Base-by-base conservation (phyloP, 1,140 invertebrate genomes). In the Papilio dardanus region DNA sequence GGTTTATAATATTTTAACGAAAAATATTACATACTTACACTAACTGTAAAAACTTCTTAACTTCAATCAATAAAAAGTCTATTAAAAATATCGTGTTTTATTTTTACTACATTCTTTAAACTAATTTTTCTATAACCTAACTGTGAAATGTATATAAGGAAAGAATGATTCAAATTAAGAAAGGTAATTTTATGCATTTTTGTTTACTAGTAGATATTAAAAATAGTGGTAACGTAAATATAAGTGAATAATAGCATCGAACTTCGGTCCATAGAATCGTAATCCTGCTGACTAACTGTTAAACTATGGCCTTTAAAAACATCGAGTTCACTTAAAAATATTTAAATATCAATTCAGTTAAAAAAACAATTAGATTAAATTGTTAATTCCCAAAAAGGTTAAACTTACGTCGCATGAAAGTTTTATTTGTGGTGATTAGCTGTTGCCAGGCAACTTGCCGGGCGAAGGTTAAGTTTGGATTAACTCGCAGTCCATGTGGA, bases 371-470 rank as follows among this genome's bases (percentile, higher is more conserved):
- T 24, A 19, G 28, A 31, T 71, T 50, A 35, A 35, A 37, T 24
- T 21, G 1, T 2, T 40, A 40, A 40, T 69, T 69, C 33, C 37
- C 58, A 74, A 42, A 68, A 68, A 58, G 14, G 40, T 73, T 28
- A 14, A 24, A 35, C 14, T 78, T 77, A 79, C 33, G 76, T 79
- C 83, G 81, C 80, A 89, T 90, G 83, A 87, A 90, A 87, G 50
- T 86, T 88, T 88, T 79, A 88, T 93, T 93, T 93, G 91, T 93
- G 87, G 82, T 90, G 83, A 87, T 91, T 87, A 87, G 79, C 80
- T 84, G 90, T 91, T 90, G 86, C 88, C 76, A 77, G 83, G 89
- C 87, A 83, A 92, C 91, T 86, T 80, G 77, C 78, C 79, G 79
- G 77, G 46, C 81, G 86, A 90, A 87, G 84, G 86, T 82, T 91